Base-by-base conservation (phyloP, 2,797 vertebrate species). In the Nannoperca obscura region DNA sequence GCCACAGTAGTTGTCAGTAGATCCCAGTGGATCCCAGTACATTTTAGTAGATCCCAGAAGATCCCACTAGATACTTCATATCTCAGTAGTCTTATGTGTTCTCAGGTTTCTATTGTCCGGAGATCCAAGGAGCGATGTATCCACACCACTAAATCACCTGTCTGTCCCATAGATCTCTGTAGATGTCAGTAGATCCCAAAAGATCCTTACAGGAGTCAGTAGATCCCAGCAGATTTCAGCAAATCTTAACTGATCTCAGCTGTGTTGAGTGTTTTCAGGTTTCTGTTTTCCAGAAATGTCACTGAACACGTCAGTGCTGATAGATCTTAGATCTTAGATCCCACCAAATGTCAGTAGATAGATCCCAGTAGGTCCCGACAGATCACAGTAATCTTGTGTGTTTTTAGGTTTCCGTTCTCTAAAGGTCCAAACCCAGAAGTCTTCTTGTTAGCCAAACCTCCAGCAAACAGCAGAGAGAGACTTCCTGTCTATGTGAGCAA, bases 391-490 rank as follows among this genome's bases (percentile, higher is more conserved):
- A 7, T 15, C 7, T n/a, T 8, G 12, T 74, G 2, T 67, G 34
- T 74, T 57, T 13, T 19, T 59, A 98, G 97, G 80, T 97, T 98
- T 90, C 95, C 96, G 60, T 96, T 96, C 92, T 97, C 97, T 90
- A 96, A 96, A 84, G 96, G 96, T 83, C 95, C 96, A 67, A 97
- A 95, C 74, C 94, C 96, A 85, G 97, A 98, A 40, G 95, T 97
- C 55, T 97, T 96, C 90, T 91, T 98, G 46, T 90, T 97, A 78
- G 92, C 96, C 81, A 97, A 97, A 89, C 95, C 96, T 50, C 93
- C 95, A 76, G 85, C 92, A 62, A 96, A 96, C 92, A 91, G 94
- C 92, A 96, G 96, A 93, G 96, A 97, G 81, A 95, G 93, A 84
- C 95, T 98, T 88, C 69, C 96, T 38, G 95, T 98, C 87, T 97